phyloP scores from a whole-genome alignment of 1,140 invertebrate genomes.

The Halotydeus destructor region DNA sequence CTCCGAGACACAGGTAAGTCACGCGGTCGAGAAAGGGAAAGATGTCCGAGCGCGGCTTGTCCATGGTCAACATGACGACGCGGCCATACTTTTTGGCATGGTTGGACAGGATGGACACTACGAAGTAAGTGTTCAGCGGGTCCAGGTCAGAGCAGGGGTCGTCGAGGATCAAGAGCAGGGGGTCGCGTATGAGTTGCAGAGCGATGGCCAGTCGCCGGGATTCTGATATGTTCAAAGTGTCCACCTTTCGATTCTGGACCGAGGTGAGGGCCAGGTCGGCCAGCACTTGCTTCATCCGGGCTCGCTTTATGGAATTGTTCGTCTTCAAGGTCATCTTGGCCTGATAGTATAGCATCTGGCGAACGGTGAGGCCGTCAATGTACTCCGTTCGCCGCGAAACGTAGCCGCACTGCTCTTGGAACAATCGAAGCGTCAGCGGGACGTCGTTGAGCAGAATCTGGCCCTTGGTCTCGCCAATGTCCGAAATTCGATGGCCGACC shows the following conservation, averaged over 20 bases:
- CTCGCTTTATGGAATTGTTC: slow-evolving; percentile 37
- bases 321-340: slow-evolving; percentile 32
- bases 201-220: slow-evolving; percentile 61
- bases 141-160: slow-evolving; percentile 76
- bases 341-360: slow-evolving; percentile 58
- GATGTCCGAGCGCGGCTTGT: slow-evolving; percentile 76
- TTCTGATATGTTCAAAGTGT: slow-evolving; percentile 55
- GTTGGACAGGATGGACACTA: slow-evolving; percentile 74
- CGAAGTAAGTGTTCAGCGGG: slow-evolving; percentile 70
- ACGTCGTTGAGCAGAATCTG: slow-evolving; percentile 65
- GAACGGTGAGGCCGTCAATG: slow-evolving; percentile 57
- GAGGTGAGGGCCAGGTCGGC: slow-evolving; percentile 70
- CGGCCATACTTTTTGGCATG: slow-evolving; percentile 72
- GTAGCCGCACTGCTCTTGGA: slow-evolving; percentile 55
- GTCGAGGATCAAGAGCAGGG: slow-evolving; percentile 64
- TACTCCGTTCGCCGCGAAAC: slow-evolving; percentile 60
- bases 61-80: slow-evolving; percentile 68
- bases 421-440: slow-evolving; percentile 50
- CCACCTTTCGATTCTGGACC: slow-evolving; percentile 54
- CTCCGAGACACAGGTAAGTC: slow-evolving; percentile 60
- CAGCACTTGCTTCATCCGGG: slow-evolving; percentile 50
- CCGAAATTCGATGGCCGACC: slow-evolving; percentile 42
- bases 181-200: slow-evolving; percentile 67
- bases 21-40: slow-evolving; percentile 68
- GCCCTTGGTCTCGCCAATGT: slow-evolving; percentile 29